Evolutionary conservation across 2,888 invertebrate species (phyloP).

Genomic region (Tachina lurida): DNA sequence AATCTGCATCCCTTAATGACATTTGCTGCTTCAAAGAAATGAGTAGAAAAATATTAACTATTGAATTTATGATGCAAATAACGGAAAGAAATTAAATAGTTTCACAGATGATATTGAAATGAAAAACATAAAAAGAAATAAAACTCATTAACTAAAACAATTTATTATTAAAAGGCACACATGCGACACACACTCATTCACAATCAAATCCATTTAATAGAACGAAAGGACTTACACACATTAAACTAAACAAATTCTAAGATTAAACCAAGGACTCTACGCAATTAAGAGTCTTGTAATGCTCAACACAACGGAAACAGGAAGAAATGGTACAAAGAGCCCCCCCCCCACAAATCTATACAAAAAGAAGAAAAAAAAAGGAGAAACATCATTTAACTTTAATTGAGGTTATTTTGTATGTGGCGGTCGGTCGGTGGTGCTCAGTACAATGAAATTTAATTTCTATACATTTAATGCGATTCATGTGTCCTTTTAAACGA

Average conservation of each 20-base stretch:
- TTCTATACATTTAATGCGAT: slow-evolving; percentile 26
- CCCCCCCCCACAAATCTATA: neutral
- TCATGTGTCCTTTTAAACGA: slow-evolving; percentile 24
- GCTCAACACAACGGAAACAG: slow-evolving; percentile 30
- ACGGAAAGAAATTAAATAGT: slow-evolving; percentile 35
- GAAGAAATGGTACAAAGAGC: neutral
- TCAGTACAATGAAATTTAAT: slow-evolving; percentile 37
- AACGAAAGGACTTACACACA: neutral
- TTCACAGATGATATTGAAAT: slow-evolving; percentile 48
- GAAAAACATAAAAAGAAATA: slow-evolving; percentile 53
- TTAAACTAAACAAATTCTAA: slow-evolving; percentile 5
- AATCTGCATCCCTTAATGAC: neutral
- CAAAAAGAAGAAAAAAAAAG: neutral
- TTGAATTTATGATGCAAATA: slow-evolving; percentile 24
- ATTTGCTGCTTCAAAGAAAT: neutral
- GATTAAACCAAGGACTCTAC: slow-evolving; percentile 23
- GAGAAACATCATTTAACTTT: slow-evolving; percentile 58
- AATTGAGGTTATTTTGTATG: slow-evolving; percentile 50
- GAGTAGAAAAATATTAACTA: slow-evolving; percentile 14
- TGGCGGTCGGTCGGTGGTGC: neutral
- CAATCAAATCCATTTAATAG: neutral
- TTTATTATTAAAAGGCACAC: slow-evolving; percentile 59
- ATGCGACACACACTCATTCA: neutral
- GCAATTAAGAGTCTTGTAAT: slow-evolving; percentile 37
- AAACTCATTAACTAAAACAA: slow-evolving; percentile 66